Base-by-base conservation (phyloP, 1,140 invertebrate genomes). In the Tribolium castaneum region DNA sequence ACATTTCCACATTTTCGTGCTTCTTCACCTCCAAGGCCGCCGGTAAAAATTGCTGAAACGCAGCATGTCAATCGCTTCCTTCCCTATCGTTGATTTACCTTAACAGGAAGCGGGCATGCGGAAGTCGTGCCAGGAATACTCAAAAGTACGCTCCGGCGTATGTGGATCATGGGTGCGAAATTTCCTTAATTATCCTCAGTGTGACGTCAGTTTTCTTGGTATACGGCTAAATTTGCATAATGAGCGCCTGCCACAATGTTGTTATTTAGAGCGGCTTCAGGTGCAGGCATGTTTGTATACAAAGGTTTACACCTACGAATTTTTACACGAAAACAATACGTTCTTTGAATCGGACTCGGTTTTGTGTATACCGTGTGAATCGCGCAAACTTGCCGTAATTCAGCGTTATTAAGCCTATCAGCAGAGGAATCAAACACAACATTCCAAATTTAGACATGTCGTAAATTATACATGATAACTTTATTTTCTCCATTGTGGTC, bases 401-500 rank as follows among this genome's bases (percentile, higher is more conserved):
- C 19, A 51, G 16, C 54, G n/a, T 59, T 22, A 22, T 45, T 30
- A 19, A n/a, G 16, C 16, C 16, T 59, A 59, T 59, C 54, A 59
- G 54, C 54, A 59, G 19, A 30, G 12, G 54, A 56, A 59, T 59
- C 54, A 59, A 59, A 59, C 54, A 59, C 22, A 22, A 19, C 54
- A 59, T 30, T 22, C 54, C 54, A 25, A 59, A 59, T 59, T 59
- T 59, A 22, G 54, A 19, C 10, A 30, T 59, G 54, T 59, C 54
- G 54, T 59, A 59, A 59, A 59, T 59, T 59, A n/a, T 59, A 25
- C 54, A 9, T 59, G 54, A 59, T 59, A 59, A 59, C 54, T 59
- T 56, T 59, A 59, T 59, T 59, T 56, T 6, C 9, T 56, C 9
- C 19, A 19, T 22, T n/a, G 54, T 16, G 9, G 54, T 51, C 14